Conservation (phyloP, 2,113 vertebrate species). For the Acrocephalus kingi region DNA sequence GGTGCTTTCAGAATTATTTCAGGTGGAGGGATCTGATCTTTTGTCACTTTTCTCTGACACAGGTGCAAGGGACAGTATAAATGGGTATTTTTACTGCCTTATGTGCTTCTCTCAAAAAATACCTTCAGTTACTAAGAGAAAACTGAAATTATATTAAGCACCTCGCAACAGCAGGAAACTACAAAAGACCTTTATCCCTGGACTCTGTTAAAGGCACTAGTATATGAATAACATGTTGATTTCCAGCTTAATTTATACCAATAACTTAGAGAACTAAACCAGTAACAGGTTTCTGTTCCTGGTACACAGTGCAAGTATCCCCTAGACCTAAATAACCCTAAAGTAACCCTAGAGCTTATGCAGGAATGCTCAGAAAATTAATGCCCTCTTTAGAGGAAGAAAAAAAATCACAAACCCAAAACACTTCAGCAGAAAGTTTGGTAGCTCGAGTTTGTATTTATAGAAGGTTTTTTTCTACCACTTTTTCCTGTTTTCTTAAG, state of each 20-base stretch:
- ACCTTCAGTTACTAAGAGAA: neutral
- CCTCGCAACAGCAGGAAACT: neutral
- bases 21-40: neutral
- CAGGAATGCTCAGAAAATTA: neutral
- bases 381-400: neutral
- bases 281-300: neutral
- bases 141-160: neutral
- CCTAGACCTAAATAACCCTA: neutral
- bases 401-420: neutral
- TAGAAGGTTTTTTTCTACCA: neutral
- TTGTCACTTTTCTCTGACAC: neutral
- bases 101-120: neutral
- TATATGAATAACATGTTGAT: neutral
- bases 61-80: neutral
- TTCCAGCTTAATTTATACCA: constrained; percentile 18
- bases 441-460: neutral
- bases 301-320: neutral
- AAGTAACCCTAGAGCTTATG: neutral
- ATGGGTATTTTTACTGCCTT: neutral
- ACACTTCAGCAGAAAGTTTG: neutral
- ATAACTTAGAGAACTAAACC: neutral
- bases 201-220: constrained; percentile 19
- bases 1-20: neutral
- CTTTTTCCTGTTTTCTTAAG: neutral
- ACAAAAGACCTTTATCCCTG: neutral